These are phyloP conservation scores for Laticauda laticaudata DNA, from an alignment of 2,113 vertebrate genomes.

Conservation along the genomic window DNA sequence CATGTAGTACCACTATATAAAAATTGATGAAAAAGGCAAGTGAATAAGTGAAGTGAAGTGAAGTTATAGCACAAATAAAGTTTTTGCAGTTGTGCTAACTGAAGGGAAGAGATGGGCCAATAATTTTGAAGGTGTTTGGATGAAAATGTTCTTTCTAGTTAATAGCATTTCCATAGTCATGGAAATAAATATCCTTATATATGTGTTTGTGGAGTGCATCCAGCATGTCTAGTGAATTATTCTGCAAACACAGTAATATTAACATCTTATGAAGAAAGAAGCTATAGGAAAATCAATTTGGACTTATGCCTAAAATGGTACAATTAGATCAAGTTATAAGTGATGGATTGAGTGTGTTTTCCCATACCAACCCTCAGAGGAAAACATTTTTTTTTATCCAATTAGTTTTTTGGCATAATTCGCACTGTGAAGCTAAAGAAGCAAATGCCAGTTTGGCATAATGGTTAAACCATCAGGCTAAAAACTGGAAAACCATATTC, in stretches of 20 bases:
- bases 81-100: background rate
- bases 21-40: background rate
- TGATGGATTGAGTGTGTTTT: background rate
- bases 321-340: background rate
- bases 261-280: background rate
- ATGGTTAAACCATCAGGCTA: background rate
- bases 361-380: background rate
- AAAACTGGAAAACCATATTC: background rate
- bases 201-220: background rate
- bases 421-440: background rate
- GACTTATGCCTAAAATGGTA: background rate
- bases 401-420: background rate
- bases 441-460: background rate
- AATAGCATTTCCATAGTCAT: background rate
- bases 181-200: background rate
- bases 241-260: background rate
- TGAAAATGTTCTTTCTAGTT: background rate
- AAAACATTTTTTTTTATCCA: background rate
- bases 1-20: background rate
- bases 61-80: background rate
- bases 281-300: background rate
- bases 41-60: background rate
- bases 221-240: background rate
- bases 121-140: background rate
- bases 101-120: background rate